Evolutionary conservation across 2,888 invertebrate species (phyloP).

Genomic region (Junonia oenone): DNA sequence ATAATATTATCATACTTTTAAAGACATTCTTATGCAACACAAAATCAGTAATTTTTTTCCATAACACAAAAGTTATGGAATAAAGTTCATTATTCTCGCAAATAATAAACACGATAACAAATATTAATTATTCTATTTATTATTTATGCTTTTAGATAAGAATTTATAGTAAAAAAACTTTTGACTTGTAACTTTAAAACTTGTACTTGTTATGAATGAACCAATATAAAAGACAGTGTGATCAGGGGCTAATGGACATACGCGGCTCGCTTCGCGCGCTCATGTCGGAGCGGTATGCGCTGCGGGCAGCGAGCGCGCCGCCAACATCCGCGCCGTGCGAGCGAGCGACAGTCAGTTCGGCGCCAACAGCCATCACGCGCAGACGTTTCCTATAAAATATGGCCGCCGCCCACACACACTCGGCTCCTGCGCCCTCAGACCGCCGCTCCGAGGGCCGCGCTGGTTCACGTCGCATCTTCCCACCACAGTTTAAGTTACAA

Average conservation of each 20-base stretch:
- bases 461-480: conserved; percentile 92
- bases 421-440: conserved; percentile 69
- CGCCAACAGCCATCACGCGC: conserved; percentile 72
- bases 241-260: conserved; percentile 48
- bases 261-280: conserved; percentile 71
- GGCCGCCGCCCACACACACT: conserved; percentile 72
- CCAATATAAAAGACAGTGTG: conserved; percentile 35
- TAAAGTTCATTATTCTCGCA: no score
- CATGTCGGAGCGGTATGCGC: conserved; percentile 64
- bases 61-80: no score
- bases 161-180: no score
- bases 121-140: no score
- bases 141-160: no score
- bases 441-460: conserved; percentile 80
- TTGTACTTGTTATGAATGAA: not conserved
- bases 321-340: conserved; percentile 67
- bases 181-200: not conserved
- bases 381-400: conserved; percentile 54
- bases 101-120: no score
- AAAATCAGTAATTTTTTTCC: no score
- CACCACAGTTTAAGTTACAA: conserved; percentile 93
- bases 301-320: conserved; percentile 77
- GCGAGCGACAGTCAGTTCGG: conserved; percentile 79
- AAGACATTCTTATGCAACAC: no score
- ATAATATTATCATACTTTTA: no score